Conservation (phyloP, 2,888 invertebrate species). For the Epinotia bilunana region DNA sequence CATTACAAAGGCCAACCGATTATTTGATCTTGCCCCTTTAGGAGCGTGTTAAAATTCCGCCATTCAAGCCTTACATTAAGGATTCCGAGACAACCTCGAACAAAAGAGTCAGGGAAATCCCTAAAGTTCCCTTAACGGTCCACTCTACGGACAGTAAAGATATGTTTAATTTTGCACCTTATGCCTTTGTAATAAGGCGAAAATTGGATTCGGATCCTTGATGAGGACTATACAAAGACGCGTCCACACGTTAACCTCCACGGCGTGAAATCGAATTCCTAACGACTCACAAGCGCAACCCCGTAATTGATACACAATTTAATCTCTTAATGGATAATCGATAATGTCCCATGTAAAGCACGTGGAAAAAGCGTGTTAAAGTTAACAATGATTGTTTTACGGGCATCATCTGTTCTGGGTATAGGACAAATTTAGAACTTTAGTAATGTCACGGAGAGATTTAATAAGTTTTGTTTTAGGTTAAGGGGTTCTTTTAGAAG, state of each 20-base stretch:
- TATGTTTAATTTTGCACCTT: background rate
- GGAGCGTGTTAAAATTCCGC: constrained; percentile 24
- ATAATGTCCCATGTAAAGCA: constrained; percentile 5
- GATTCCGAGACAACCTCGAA: constrained; percentile 23
- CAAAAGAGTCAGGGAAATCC: constrained; percentile 27
- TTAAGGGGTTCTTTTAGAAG: too few species aligned
- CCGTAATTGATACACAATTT: constrained; percentile 30
- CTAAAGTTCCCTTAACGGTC: constrained; percentile 19
- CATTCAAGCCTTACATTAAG: constrained; percentile 27
- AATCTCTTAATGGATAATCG: constrained; percentile 35
- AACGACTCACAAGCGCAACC: constrained; percentile 3
- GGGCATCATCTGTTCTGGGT: too few species aligned
- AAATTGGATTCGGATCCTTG: background rate
- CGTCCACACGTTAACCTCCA: constrained; percentile 25
- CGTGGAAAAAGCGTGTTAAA: background rate
- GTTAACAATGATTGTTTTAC: background rate
- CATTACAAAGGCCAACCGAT: constrained; percentile 20
- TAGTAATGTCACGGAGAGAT: background rate
- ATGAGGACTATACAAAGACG: constrained; percentile 8
- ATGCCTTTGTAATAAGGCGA: background rate
- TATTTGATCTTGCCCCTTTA: constrained; percentile 32
- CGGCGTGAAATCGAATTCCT: constrained; percentile 29
- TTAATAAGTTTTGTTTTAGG: too few species aligned
- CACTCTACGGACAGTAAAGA: background rate
- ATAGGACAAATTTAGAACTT: too few species aligned